phyloP scores from a whole-genome alignment of 1,140 invertebrate species.

The Drosophila takahashii region DNA sequence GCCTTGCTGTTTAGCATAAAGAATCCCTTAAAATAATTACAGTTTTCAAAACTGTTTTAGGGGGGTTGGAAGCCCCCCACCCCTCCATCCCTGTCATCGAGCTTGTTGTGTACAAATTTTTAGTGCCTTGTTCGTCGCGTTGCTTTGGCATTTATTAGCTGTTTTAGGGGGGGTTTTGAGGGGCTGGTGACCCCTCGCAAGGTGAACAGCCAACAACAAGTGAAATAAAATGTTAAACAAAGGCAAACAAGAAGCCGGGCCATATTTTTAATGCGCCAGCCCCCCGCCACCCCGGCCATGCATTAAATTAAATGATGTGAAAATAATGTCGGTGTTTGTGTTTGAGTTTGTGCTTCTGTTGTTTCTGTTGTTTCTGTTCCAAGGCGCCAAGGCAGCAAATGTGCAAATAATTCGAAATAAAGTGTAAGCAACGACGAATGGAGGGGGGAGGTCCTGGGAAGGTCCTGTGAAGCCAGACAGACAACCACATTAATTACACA shows the following conservation, averaged over 20 bases:
- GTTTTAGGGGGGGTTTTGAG: background rate
- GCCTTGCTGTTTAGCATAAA: slow-evolving; percentile 70
- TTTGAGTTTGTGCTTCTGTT: background rate
- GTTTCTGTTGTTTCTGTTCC: background rate
- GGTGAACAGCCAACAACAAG: slow-evolving; percentile 56
- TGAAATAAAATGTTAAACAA: slow-evolving; percentile 79
- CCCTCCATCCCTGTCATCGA: slow-evolving; percentile 27
- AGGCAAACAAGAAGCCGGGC: slow-evolving; percentile 68
- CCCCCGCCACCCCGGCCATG: slow-evolving; percentile 46
- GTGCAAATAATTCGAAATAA: slow-evolving; percentile 78
- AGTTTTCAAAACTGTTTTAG: slow-evolving; percentile 60
- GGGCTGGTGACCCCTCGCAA: background rate
- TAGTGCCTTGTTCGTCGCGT: slow-evolving; percentile 65
- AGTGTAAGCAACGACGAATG: slow-evolving; percentile 66
- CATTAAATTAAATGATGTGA: slow-evolving; percentile 80
- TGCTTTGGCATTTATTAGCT: slow-evolving; percentile 72
- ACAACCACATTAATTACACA: slow-evolving; percentile 72
- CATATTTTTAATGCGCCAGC: slow-evolving; percentile 59
- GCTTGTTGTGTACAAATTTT: slow-evolving; percentile 68
- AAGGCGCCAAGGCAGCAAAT: slow-evolving; percentile 60
- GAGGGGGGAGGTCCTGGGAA: background rate
- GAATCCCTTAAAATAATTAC: slow-evolving; percentile 81
- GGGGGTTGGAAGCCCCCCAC: background rate
- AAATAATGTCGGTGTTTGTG: slow-evolving; percentile 72
- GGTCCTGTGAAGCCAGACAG: slow-evolving; percentile 37